These are phyloP conservation scores for Hyposmocoma kahamanoa DNA, from an alignment of 1,140 invertebrate genomes.

Conservation along the genomic window DNA sequence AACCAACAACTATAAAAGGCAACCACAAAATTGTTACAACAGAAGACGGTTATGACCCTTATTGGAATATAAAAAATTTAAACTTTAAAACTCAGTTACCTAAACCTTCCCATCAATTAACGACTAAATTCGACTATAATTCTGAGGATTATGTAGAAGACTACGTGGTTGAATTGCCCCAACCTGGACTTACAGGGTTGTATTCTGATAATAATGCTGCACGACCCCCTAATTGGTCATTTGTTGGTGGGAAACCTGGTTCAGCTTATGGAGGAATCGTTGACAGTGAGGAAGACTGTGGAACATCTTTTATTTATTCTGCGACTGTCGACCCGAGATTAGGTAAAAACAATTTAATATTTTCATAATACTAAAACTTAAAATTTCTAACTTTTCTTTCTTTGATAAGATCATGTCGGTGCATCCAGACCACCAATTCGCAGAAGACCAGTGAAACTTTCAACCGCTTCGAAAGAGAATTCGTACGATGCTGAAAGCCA, in stretches of 20 bases:
- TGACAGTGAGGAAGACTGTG: conserved; percentile 35
- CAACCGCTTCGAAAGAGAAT: conserved; percentile 15
- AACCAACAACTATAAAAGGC: conserved; percentile 3
- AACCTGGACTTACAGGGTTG: conserved; percentile 46
- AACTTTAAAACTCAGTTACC: conserved; percentile 27
- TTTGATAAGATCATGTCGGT: not conserved
- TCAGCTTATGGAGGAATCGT: conserved; percentile 6
- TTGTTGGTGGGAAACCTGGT: conserved; percentile 34
- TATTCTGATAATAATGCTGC: conserved; percentile 44
- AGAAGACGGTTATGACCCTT: conserved; percentile 52
- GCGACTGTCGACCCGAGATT: conserved; percentile 47
- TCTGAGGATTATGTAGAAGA: conserved; percentile 33
- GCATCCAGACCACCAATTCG: conserved; percentile 6
- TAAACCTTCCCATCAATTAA: conserved; percentile 13
- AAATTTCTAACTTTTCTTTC: not conserved
- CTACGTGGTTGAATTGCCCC: conserved; percentile 47
- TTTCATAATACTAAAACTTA: not conserved
- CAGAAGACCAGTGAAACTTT: conserved; percentile 28
- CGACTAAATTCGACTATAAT: conserved; percentile 28
- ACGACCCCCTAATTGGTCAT: too few relatives aligned
- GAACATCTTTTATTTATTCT: conserved; percentile 43
- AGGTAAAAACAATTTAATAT: conserved; percentile 22
- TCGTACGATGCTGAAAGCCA: conserved; percentile 30
- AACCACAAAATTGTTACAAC: conserved; percentile 31
- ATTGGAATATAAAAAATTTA: conserved; percentile 53